A percentile compares a stretch with the other conserved stretches of the same genome.
Conservation (phyloP, 1,140 invertebrate species). For the Bombus pascuorum region DNA sequence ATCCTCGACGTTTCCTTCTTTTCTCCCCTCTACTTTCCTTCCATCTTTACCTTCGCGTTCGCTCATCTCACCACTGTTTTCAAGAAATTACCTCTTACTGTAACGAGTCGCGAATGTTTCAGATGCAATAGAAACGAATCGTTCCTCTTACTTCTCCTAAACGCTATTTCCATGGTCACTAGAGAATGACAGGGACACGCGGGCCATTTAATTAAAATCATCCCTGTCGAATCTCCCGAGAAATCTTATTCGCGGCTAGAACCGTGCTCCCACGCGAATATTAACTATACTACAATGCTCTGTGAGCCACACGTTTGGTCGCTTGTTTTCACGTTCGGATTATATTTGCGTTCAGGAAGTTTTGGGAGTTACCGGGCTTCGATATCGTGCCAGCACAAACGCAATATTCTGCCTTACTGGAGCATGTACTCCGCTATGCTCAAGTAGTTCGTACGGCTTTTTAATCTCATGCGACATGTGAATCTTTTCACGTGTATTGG, state of each 20-base stretch:
- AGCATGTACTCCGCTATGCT: too few relatives aligned
- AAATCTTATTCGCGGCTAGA: slow-evolving; percentile 32
- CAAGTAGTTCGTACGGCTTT: neutral
- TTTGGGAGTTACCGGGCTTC: neutral
- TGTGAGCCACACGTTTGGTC: neutral
- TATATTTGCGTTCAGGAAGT: neutral
- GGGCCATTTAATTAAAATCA: slow-evolving; percentile 38
- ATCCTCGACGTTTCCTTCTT: neutral
- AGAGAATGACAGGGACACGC: neutral
- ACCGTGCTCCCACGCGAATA: neutral
- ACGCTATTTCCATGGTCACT: neutral
- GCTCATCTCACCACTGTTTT: neutral
- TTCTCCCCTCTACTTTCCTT: neutral
- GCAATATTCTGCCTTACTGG: neutral
- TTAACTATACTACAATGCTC: neutral
- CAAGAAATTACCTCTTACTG: neutral
- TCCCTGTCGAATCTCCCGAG: neutral
- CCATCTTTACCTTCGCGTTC: neutral
- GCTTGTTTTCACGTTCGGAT: neutral
- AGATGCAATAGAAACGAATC: neutral
- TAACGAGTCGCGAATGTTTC: neutral
- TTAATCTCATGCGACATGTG: neutral
- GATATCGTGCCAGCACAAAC: neutral
- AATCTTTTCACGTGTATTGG: neutral
- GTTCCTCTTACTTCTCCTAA: neutral